phyloP scores from a whole-genome alignment of 2,113 vertebrate genomes.

The Butorides virescens region DNA sequence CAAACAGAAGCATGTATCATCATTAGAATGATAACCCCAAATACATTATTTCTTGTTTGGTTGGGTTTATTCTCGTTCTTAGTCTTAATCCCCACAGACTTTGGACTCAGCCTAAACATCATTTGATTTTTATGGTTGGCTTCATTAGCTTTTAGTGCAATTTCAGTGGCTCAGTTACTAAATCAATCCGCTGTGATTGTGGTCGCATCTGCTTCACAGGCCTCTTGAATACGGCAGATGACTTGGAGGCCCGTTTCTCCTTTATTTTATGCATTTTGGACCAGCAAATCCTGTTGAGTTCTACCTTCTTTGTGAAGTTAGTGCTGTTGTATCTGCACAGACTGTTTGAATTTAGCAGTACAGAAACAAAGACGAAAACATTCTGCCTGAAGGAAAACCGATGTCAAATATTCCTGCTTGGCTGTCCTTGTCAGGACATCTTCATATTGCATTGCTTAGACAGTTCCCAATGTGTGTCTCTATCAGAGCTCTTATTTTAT shows the following conservation, averaged over 20 bases:
- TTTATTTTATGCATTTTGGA: constrained; percentile 33
- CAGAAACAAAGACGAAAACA: constrained; percentile 32
- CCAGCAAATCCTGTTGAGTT: constrained; percentile 4
- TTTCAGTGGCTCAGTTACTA: constrained; percentile 41
- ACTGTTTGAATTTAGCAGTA: constrained; percentile 40
- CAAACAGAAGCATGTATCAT: constrained; percentile 18
- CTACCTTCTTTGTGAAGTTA: constrained; percentile 36
- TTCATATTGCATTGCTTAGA: neutral
- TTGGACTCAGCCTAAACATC: constrained; percentile 6
- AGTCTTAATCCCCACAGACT: neutral
- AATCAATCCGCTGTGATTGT: constrained; percentile 26
- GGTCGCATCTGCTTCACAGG: constrained; percentile 32
- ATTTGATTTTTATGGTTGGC: constrained; percentile 44
- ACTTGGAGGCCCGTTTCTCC: neutral
- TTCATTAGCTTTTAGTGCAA: constrained; percentile 38
- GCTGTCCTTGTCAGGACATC: constrained; percentile 5
- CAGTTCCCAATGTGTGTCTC: neutral
- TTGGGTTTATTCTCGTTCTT: neutral
- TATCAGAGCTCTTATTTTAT: neutral
- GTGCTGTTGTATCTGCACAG: constrained; percentile 1
- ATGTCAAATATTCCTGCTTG: neutral
- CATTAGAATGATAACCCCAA: neutral
- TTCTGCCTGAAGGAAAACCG: constrained; percentile 21
- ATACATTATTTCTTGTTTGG: neutral
- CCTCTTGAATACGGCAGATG: neutral